phyloP scores from a whole-genome alignment of 2,797 vertebrate genomes.

The Phoeniculus purpureus region DNA sequence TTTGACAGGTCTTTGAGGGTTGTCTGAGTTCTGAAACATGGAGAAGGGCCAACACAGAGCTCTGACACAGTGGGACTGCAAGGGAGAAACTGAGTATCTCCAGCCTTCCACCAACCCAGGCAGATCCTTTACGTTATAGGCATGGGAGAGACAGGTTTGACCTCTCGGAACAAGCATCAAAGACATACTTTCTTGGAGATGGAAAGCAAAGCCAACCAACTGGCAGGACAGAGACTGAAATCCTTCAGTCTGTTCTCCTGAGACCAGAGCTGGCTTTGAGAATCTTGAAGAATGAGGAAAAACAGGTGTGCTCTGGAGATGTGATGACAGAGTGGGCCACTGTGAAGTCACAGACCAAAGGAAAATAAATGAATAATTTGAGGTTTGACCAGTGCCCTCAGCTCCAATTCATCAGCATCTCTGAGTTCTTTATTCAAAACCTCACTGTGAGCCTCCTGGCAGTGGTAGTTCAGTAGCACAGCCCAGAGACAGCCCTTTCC shows the following conservation, averaged over 20 bases:
- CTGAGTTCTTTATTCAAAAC: neutral
- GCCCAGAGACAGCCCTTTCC: neutral
- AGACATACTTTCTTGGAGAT: neutral
- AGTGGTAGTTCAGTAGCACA: neutral
- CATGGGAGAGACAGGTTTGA: neutral
- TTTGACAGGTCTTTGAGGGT: neutral
- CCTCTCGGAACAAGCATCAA: neutral
- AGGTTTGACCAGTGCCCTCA: neutral
- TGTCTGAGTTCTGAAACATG: neutral
- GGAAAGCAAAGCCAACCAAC: neutral
- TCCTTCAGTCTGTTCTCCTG: neutral
- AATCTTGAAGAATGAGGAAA: neutral
- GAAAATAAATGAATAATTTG: neutral
- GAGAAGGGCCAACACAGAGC: neutral
- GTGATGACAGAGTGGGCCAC: neutral
- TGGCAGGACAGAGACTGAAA: neutral
- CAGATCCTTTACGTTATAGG: neutral
- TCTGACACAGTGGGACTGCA: neutral
- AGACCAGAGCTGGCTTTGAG: neutral
- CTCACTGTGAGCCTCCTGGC: accelerated
- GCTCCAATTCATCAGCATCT: neutral
- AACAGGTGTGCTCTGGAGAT: too few relatives aligned
- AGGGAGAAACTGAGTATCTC: neutral
- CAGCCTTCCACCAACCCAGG: neutral
- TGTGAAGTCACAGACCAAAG: neutral